phyloP scores from a whole-genome alignment of 2,113 vertebrate genomes.

The Prunella fulvescens region DNA sequence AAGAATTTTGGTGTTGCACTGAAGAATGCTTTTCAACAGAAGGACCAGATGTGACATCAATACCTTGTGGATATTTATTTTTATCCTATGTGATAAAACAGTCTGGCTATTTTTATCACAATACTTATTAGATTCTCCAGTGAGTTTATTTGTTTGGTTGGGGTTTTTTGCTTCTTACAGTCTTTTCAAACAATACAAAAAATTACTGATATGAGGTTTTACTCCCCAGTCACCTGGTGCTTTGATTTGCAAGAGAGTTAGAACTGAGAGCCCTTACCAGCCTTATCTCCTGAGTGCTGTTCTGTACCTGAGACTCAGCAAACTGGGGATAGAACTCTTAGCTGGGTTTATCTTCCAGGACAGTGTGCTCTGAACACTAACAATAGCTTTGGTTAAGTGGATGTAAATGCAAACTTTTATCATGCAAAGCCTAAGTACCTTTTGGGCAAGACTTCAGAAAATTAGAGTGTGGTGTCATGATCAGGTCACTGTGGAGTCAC shows the following conservation, averaged over 20 bases:
- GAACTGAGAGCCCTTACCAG: neutral
- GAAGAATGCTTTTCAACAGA: neutral
- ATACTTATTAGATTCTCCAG: neutral
- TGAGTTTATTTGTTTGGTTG: neutral
- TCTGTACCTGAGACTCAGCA: neutral
- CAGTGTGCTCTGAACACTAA: neutral
- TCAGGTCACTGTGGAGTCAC: neutral
- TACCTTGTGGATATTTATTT: neutral
- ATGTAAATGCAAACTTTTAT: neutral
- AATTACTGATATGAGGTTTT: neutral
- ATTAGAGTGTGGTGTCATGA: neutral
- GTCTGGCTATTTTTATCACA: neutral
- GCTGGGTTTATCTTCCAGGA: neutral
- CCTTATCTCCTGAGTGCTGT: neutral
- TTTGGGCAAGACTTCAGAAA: neutral
- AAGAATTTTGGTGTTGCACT: neutral
- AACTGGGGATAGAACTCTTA: neutral
- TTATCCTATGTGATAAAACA: neutral
- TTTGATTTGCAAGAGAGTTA: neutral
- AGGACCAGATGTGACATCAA: neutral
- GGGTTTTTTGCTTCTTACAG: neutral
- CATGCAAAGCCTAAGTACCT: neutral
- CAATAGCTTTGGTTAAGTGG: neutral
- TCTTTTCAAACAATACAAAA: neutral
- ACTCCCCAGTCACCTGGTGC: neutral